These are phyloP conservation scores for Drosophila setifemur DNA, from an alignment of 1,140 invertebrate genomes.

Conservation along the genomic window DNA sequence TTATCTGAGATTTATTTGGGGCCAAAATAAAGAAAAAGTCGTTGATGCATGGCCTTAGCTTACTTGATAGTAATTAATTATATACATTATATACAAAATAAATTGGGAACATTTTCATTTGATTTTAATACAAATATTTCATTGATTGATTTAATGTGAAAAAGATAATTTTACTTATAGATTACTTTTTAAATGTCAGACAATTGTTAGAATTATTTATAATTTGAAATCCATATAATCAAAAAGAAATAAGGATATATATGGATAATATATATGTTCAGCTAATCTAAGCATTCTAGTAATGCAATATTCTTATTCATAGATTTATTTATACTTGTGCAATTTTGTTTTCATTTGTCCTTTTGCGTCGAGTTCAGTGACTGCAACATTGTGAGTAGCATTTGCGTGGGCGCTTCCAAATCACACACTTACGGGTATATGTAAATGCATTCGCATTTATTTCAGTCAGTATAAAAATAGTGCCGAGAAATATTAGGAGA, in stretches of 20 bases:
- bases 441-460: too few species aligned
- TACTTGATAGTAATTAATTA: slow-evolving; percentile 2
- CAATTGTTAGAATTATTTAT: too few species aligned
- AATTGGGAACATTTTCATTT: too few species aligned
- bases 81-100: too few species aligned
- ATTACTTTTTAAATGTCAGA: too few species aligned
- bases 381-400: slow-evolving; percentile 21
- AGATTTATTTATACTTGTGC: background rate
- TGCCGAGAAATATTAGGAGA: slow-evolving; percentile 1
- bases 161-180: too few species aligned
- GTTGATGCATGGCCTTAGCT: background rate
- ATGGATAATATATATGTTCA: too few species aligned
- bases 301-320: slow-evolving; percentile 2
- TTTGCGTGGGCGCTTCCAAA: slow-evolving; percentile 1
- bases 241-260: too few species aligned
- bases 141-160: too few species aligned
- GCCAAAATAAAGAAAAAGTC: background rate
- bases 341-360: slow-evolving; percentile 42
- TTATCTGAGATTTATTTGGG: slow-evolving; percentile 16
- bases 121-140: too few species aligned
- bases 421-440: background rate
- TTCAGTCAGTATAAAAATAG: slow-evolving; percentile 24
- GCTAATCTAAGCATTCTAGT: too few species aligned
- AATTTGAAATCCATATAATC: too few species aligned
- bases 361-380: slow-evolving; percentile 28